Conservation (phyloP, 2,888 invertebrate genomes). For the Himalopsyche kuldschensis region DNA sequence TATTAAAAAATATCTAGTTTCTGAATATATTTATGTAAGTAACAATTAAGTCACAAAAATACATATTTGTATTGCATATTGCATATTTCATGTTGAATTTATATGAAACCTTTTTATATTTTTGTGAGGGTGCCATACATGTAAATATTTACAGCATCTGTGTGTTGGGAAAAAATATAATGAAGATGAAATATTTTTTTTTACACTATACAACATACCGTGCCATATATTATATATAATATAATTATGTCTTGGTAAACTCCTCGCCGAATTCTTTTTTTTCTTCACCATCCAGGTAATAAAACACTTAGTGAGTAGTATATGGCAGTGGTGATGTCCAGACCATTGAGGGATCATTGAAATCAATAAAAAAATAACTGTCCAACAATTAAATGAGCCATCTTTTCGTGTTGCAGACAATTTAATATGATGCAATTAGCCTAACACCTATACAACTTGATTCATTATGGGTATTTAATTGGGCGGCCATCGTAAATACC, state of each 20-base stretch:
- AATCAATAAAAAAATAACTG: background rate
- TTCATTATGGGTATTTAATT: background rate
- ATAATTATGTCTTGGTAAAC: background rate
- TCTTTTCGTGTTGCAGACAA: background rate
- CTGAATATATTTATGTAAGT: too few species aligned
- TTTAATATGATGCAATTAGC: background rate
- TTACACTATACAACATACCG: background rate
- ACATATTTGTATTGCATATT: too few species aligned
- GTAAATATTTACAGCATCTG: too few species aligned
- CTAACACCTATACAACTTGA: background rate
- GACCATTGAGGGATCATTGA: background rate
- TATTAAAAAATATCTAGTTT: too few species aligned
- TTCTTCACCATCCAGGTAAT: background rate
- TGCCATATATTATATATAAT: background rate
- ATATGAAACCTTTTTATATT: too few species aligned
- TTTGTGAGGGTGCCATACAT: too few species aligned
- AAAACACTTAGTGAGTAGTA: background rate
- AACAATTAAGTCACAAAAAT: too few species aligned
- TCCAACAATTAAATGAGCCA: background rate
- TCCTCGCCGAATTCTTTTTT: background rate
- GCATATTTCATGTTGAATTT: too few species aligned
- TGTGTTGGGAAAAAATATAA: too few species aligned
- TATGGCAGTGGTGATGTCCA: background rate
- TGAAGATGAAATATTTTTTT: background rate
- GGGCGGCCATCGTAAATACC: background rate